Evolutionary conservation across 2,888 invertebrate genomes (phyloP), one percentile per base, ranked within the genome.

Genomic region (Perithous albicinctus): DNA sequence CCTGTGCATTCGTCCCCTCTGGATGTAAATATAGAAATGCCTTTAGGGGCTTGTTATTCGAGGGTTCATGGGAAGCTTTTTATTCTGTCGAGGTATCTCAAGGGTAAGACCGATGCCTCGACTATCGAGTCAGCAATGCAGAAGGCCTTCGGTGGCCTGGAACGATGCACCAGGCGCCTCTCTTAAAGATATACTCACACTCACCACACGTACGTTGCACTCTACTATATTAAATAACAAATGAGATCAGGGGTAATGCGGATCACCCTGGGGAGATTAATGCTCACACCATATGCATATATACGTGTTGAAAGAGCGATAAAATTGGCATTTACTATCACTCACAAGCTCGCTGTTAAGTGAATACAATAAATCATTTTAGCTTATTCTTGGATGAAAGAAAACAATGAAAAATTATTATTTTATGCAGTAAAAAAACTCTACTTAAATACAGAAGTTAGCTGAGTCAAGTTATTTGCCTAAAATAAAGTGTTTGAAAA

Each of bases 11-110:
- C 38, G 15, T 20, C 61, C 38, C 26, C 43, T 43, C 8, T 10
- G 26, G 8, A 26, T 66, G 26, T 66, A 73, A 73, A 73, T 78
- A 73, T 66, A 78, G 66, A 73, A 59, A 51, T 32, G 46, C 29
- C 46, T 66, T 59, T 59, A 51, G 38, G 59, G 41, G 41, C 51
- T 73, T 35, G 64, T 72, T 46, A 72, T 78, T 51, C 15, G 72
- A 63, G 70, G 41, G 54, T 41, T 48, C 35, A 26, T 20, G 69
- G 26, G 26, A 38, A 38, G 15, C 35, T 54, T 56, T 51, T 51
- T n/a, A 15, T 15, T 29, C 3, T 6, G 32, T 1, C 59, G 59
- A 32, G 32, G 32, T 41, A 69, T 69, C 69, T 69, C 69, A 51
- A 69, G 69, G 41, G 69, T 59, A 59, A n/a, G 59, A 59, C 32